Percentiles rank a stretch among this genome's conserved stretches.
Evolutionary conservation across 2,888 invertebrate species (phyloP).

Genomic region (Panopea generosa): DNA sequence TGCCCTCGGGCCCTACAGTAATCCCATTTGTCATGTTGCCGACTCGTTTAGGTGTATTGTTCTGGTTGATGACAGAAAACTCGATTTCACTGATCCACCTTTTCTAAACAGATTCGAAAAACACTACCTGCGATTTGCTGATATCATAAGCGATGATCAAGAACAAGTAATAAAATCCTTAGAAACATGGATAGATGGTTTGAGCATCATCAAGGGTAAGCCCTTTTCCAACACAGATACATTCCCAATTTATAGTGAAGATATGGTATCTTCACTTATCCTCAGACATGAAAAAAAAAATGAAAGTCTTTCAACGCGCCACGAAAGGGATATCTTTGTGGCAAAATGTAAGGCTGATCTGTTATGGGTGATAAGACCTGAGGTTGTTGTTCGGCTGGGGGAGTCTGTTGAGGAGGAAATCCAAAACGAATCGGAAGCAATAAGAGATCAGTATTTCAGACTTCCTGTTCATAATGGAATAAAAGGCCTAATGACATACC

Average conservation of each 20-base stretch:
- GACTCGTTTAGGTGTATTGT: constrained; percentile 73
- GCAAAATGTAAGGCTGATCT: constrained; percentile 34
- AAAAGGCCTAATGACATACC: constrained; percentile 22
- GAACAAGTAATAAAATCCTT: constrained; percentile 23
- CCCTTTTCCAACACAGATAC: constrained; percentile 37
- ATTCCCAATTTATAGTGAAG: constrained; percentile 62
- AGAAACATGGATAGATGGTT: constrained; percentile 25
- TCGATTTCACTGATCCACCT: constrained; percentile 70
- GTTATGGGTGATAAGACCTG: constrained; percentile 60
- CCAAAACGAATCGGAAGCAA: not conserved
- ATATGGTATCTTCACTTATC: constrained; percentile 61
- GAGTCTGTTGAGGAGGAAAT: constrained; percentile 7
- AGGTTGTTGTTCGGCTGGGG: constrained; percentile 51
- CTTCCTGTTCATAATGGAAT: constrained; percentile 66
- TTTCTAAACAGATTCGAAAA: constrained; percentile 79
- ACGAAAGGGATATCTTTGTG: not conserved
- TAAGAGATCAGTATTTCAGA: constrained; percentile 38
- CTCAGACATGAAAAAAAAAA: constrained; percentile 5
- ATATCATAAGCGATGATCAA: constrained; percentile 51
- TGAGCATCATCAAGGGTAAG: constrained; percentile 18
- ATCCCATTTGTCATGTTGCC: constrained; percentile 73
- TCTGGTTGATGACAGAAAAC: constrained; percentile 64
- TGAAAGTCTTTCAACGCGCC: not conserved
- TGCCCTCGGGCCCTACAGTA: constrained; percentile 72
- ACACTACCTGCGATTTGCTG: constrained; percentile 71